Base-by-base conservation (phyloP, 2,797 vertebrate genomes). In the Siniperca obscura region DNA sequence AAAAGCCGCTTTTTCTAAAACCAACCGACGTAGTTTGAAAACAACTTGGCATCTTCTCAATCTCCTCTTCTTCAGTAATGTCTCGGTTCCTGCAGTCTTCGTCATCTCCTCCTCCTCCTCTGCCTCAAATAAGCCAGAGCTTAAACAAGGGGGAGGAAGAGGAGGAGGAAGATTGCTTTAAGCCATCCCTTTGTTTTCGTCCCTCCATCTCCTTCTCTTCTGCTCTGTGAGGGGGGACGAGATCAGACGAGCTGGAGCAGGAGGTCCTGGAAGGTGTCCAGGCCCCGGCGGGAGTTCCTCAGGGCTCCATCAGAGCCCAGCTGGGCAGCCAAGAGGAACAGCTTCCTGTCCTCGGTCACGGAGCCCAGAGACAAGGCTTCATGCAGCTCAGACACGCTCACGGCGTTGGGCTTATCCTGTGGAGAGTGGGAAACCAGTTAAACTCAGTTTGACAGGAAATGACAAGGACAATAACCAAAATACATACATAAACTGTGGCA, bases 291-390 rank as follows among this genome's bases (percentile, higher is more conserved):
- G 7, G 93, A 92, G 77, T 75, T 91, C 53, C 91, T 88, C 80
- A 62, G 85, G 50, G 78, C 65, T 6, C 76, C 85, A 0, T 94
- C 93, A 1, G 94, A 94, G 27, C 93, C 96, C 1, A 97, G 92
- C 83, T 97, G 97, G 67, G 96, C 95, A 0, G 95, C 96, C 82
- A 98, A 72, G 55, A 98, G 87, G 87, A 97, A 96, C 77, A 97
- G 80, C 81, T 96, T 95, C 77, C 96, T 94, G 53, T 96, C 93
- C 50, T 83, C 80, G 0, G 80, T 59, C 57, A 96, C 4, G 0
- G 85, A 84, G 74, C 93, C 93, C 84, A 98, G 92, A n/a, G 94
- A 96, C 90, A 98, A 94, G 57, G 96, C 96, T 1, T 93, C 91
- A 7, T 80, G 93, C 65, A 98, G 95, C 91, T 98, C 96, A 0